Evolutionary conservation across 1,140 invertebrate genomes (phyloP).

Genomic region (Drosophila grimshawi): DNA sequence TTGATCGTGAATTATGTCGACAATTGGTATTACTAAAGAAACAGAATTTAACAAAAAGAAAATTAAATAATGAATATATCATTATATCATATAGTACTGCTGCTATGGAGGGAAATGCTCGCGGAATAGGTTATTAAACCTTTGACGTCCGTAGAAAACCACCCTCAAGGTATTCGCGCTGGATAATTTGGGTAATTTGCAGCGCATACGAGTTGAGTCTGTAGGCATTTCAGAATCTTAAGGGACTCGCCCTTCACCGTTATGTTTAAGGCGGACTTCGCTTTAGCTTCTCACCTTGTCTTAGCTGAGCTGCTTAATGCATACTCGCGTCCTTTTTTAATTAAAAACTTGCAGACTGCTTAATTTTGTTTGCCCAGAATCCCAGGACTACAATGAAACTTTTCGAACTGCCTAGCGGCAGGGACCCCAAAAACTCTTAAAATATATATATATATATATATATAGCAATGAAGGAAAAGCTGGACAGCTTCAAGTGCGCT

Average conservation of each 20-base stretch:
- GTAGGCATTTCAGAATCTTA: not conserved
- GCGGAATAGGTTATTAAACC: too few species aligned
- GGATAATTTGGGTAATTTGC: too few species aligned
- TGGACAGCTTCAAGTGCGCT: conserved; percentile 67
- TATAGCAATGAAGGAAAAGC: conserved; percentile 5
- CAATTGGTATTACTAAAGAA: too few species aligned
- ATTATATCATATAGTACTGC: too few species aligned
- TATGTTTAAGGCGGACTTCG: conserved; percentile 21
- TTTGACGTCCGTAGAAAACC: too few species aligned
- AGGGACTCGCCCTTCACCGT: conserved; percentile 8
- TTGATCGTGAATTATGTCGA: too few species aligned
- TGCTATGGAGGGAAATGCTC: too few species aligned
- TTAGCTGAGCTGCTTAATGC: conserved; percentile 58
- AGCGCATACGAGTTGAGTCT: not conserved
- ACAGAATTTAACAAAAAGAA: too few species aligned
- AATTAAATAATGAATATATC: too few species aligned
- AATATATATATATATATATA: conserved; percentile 22
- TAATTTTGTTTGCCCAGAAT: conserved; percentile 81
- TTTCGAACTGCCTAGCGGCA: conserved; percentile 55
- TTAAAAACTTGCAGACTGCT: conserved; percentile 82
- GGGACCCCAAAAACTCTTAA: conserved; percentile 16
- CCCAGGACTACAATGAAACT: conserved; percentile 80
- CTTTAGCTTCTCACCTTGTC: conserved; percentile 39
- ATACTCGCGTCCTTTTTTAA: conserved; percentile 75
- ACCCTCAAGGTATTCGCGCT: too few species aligned